A percentile compares a stretch with the other conserved stretches of the same genome.
These are phyloP conservation scores for Lasiurus borealis DNA, from an alignment of 2,113 vertebrate genomes.

Conservation along the genomic window DNA sequence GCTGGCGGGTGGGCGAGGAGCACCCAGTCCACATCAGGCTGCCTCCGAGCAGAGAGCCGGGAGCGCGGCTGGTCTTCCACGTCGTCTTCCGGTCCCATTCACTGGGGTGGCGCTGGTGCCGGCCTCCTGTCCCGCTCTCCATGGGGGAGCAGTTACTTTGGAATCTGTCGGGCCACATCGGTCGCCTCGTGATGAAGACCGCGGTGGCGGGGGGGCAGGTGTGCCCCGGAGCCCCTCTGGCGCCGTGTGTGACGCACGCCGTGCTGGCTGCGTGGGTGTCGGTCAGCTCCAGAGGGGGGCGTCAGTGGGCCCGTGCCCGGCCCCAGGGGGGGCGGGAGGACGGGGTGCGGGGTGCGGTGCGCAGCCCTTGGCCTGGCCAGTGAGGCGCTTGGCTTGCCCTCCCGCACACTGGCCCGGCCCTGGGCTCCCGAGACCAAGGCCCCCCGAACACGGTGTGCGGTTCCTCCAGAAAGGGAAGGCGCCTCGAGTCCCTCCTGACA, in stretches of 20 bases:
- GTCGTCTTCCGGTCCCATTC: too few relatives aligned
- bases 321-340: too few relatives aligned
- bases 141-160: neutral
- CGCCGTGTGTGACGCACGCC: accelerated
- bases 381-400: too few relatives aligned
- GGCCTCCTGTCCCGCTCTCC: neutral
- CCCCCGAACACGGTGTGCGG: accelerated
- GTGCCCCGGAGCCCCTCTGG: too few relatives aligned
- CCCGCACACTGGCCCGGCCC: neutral
- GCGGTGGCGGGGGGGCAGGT: neutral
- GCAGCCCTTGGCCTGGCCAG: neutral
- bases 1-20: accelerated
- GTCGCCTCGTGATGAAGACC: accelerated
- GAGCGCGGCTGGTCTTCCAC: too few relatives aligned
- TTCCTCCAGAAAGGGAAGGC: neutral
- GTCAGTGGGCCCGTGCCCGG: too few relatives aligned
- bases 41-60: too few relatives aligned
- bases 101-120: too few relatives aligned
- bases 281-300: accelerated
- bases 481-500: neutral
- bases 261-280: accelerated
- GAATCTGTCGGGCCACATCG: neutral
- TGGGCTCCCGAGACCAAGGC: accelerated
- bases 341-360: accelerated
- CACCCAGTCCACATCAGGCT: too few relatives aligned